Percentiles rank a stretch among this genome's conserved stretches.
phyloP scores from a whole-genome alignment of 2,888 invertebrate genomes.

The Alentia gelatinosa region DNA sequence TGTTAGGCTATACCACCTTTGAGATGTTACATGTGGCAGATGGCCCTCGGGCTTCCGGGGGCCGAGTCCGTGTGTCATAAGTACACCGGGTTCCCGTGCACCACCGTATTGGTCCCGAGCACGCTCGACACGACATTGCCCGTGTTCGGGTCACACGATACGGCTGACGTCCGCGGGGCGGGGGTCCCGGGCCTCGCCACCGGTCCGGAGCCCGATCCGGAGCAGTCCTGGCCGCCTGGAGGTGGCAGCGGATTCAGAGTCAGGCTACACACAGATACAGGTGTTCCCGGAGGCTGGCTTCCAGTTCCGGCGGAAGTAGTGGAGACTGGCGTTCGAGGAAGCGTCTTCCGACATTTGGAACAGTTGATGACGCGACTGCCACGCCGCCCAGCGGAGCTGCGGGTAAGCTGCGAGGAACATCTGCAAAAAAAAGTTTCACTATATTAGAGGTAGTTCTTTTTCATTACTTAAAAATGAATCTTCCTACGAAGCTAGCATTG shows the following conservation, averaged over 20 bases:
- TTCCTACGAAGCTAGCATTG: too few relatives aligned
- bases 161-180: background rate
- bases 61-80: constrained; percentile 47
- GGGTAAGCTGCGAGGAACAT: constrained; percentile 29
- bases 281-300: background rate
- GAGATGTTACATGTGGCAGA: constrained; percentile 43
- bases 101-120: background rate
- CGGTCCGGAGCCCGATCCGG: background rate
- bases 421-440: background rate
- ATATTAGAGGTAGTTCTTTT: too few relatives aligned
- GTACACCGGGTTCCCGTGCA: constrained; percentile 39
- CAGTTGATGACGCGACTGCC: constrained; percentile 48
- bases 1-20: too few relatives aligned
- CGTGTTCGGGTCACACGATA: constrained; percentile 19
- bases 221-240: background rate
- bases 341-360: constrained; percentile 36
- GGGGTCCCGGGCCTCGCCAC: background rate
- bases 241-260: background rate
- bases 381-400: constrained; percentile 19
- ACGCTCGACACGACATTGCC: background rate
- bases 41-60: constrained; percentile 32
- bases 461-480: too few relatives aligned
- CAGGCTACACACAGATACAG: background rate
- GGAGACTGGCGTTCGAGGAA: constrained; percentile 7
- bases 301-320: background rate